Conservation (phyloP, 2,113 vertebrate genomes). For the Cichladusa arquata region DNA sequence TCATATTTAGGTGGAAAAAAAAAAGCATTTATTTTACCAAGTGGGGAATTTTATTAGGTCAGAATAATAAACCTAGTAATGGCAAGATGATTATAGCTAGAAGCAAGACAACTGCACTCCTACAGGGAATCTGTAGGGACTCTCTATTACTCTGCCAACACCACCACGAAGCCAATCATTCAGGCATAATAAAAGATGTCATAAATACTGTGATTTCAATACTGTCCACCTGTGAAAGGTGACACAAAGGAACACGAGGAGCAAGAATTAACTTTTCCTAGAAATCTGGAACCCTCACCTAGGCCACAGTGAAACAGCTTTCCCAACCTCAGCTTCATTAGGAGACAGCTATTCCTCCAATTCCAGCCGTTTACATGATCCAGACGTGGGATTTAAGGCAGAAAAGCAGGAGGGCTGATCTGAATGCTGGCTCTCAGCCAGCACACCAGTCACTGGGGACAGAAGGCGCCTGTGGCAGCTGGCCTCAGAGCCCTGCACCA, state of each 20-base stretch:
- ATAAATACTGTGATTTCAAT: not conserved
- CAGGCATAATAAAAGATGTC: not conserved
- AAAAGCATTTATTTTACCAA: not conserved
- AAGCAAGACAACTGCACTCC: constrained; percentile 14
- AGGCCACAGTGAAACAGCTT: not conserved
- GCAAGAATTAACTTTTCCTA: not conserved
- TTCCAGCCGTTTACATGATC: not conserved
- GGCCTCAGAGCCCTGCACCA: not conserved
- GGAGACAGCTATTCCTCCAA: not conserved
- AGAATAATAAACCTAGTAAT: constrained; percentile 27
- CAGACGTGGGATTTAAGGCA: not conserved
- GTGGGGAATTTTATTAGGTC: constrained; percentile 26
- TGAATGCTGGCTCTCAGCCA: not conserved
- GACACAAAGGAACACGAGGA: not conserved
- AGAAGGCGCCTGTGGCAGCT: not conserved
- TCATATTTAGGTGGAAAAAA: not conserved
- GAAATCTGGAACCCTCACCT: not conserved
- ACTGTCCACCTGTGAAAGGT: not conserved
- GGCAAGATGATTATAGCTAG: constrained; percentile 1
- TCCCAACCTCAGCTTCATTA: not conserved
- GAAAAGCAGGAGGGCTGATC: not conserved
- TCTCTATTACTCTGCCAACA: not conserved
- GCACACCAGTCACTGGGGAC: not conserved
- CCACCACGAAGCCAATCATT: not conserved
- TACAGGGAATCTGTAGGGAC: not conserved